These are phyloP conservation scores for Heterohyrax brucei DNA, from an alignment of 2,797 vertebrate species.

Conservation along the genomic window DNA sequence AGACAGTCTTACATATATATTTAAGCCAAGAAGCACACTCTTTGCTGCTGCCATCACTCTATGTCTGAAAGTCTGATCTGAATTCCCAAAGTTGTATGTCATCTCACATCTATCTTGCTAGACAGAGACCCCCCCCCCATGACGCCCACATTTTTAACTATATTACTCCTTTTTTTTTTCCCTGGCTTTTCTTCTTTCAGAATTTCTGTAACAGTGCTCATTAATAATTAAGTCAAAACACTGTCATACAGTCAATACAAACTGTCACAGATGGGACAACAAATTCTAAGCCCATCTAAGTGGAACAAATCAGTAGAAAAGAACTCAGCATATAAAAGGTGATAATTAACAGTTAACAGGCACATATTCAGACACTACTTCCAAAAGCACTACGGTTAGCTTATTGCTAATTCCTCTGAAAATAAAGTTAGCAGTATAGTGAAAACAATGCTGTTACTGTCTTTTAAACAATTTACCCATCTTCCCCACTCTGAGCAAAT, in stretches of 20 bases:
- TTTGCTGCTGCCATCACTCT: too few species aligned
- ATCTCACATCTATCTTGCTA: neutral
- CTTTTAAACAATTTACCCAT: neutral
- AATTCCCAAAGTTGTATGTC: neutral
- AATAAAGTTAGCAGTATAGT: neutral
- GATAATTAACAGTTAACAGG: slow-evolving; percentile 46
- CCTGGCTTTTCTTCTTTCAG: slow-evolving; percentile 22
- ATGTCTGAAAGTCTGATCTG: neutral
- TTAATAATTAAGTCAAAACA: slow-evolving; percentile 44
- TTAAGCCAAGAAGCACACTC: too few species aligned
- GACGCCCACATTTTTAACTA: neutral
- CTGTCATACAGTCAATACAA: slow-evolving; percentile 1
- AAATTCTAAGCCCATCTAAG: slow-evolving; percentile 2
- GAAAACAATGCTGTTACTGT: slow-evolving; percentile 16
- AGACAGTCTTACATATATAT: too few species aligned
- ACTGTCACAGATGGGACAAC: neutral
- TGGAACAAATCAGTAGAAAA: slow-evolving; percentile 40
- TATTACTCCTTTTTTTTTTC: neutral
- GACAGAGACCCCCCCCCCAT: neutral
- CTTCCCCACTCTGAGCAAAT: slow-evolving; percentile 40
- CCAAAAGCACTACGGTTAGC: slow-evolving; percentile 43
- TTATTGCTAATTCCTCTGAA: slow-evolving; percentile 56
- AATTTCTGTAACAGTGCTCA: slow-evolving; percentile 38
- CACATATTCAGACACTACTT: slow-evolving; percentile 47
- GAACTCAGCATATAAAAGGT: slow-evolving; percentile 17